These are phyloP conservation scores for Diadema setosum DNA, from an alignment of 35 echinoderm and acorn worm genomes.

Conservation along the genomic window DNA sequence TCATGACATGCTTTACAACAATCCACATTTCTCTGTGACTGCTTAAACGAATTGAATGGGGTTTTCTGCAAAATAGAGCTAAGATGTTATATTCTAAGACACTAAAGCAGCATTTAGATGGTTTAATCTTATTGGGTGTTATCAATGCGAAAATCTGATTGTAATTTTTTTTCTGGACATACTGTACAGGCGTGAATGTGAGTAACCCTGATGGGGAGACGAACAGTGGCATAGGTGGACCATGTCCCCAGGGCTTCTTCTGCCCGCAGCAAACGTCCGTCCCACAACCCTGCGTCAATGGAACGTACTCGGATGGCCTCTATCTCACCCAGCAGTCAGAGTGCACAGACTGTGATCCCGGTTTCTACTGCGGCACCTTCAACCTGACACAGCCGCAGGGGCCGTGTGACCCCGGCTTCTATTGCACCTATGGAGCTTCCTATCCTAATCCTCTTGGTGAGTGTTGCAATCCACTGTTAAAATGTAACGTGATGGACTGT, in stretches of 20 bases:
- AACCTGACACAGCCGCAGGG: conserved; percentile 85
- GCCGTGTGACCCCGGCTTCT: conserved; percentile 81
- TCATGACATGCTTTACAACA: no score
- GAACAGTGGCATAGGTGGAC: conserved; percentile 82
- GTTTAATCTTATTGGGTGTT: no score
- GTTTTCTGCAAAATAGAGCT: no score
- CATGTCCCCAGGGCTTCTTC: conserved; percentile 82
- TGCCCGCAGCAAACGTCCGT: conserved; percentile 65
- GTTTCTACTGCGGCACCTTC: conserved; percentile 69
- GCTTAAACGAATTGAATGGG: no score
- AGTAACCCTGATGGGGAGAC: conserved; percentile 79
- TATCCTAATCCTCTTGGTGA: conserved; percentile 88
- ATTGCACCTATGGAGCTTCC: conserved; percentile 66
- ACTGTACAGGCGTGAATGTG: conserved; percentile 79
- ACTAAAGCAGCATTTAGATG: no score
- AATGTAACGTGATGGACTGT: neutral
- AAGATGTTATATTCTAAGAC: no score
- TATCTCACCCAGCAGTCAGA: conserved; percentile 16
- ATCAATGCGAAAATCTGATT: no score
- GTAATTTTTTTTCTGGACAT: no score
- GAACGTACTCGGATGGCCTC: conserved; percentile 81
- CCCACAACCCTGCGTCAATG: conserved; percentile 67
- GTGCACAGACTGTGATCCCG: conserved; percentile 80
- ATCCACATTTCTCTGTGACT: no score
- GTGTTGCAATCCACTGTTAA: neutral